These are phyloP conservation scores for Poecile montanus DNA, from an alignment of 2,797 vertebrate genomes.

Conservation along the genomic window DNA sequence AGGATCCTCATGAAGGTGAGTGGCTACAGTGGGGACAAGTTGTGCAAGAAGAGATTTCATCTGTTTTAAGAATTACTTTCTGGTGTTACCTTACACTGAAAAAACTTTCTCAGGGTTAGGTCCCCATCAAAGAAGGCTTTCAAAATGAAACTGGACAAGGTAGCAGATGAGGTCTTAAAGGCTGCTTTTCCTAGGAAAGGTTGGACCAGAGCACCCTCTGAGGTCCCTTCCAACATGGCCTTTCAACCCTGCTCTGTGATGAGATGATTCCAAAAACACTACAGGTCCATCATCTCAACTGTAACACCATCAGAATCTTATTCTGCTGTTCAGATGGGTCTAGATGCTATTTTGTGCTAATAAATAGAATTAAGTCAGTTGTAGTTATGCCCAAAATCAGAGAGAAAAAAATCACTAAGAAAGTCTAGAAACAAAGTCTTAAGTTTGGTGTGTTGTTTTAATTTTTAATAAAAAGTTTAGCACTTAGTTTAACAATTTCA, in stretches of 20 bases:
- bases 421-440: neutral
- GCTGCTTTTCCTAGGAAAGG: neutral
- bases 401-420: neutral
- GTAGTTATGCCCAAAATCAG: neutral
- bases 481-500: neutral
- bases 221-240: neutral
- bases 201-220: neutral
- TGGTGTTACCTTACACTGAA: neutral
- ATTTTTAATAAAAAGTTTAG: neutral
- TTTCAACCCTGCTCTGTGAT: neutral
- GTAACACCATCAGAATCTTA: neutral
- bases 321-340: neutral
- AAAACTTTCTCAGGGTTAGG: neutral
- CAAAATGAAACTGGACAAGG: neutral
- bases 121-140: neutral
- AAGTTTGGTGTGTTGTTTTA: no score
- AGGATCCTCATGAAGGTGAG: neutral
- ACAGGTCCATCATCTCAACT: neutral
- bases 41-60: neutral
- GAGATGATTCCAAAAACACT: neutral
- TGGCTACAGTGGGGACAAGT: neutral
- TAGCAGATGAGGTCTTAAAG: neutral
- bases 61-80: neutral
- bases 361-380: neutral
- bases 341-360: neutral